Conservation (phyloP, 2,113 vertebrate species). For the Paralichthys olivaceus region DNA sequence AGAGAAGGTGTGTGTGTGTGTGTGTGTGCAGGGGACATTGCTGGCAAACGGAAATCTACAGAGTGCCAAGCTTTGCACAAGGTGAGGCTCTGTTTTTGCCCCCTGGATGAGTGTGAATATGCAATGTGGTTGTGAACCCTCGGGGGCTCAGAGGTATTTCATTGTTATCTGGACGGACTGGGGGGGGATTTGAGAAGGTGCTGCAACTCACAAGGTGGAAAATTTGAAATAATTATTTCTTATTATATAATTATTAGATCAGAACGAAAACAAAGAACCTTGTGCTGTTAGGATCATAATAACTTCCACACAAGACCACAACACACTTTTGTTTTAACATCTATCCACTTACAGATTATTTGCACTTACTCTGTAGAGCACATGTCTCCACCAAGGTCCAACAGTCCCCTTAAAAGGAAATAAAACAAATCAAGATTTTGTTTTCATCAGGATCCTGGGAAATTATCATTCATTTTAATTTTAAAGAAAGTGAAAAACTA, state of each 20-base stretch:
- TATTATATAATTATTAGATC: no score
- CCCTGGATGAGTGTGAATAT: constrained; percentile 38
- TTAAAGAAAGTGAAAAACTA: no score
- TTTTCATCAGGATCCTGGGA: no score
- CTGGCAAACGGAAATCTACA: constrained; percentile 50
- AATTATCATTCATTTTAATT: no score
- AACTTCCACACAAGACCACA: no score
- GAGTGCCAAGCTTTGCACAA: constrained; percentile 29
- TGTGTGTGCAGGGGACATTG: constrained; percentile 21
- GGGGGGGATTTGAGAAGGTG: neutral
- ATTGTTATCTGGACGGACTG: neutral
- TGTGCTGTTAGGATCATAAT: no score
- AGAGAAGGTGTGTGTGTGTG: neutral
- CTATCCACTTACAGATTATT: no score
- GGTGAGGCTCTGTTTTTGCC: constrained; percentile 27
- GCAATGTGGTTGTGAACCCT: constrained; percentile 1
- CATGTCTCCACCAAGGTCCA: no score
- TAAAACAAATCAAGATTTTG: no score
- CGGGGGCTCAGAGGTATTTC: neutral
- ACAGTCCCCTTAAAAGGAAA: no score
- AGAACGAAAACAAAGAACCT: neutral
- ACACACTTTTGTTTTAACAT: no score
- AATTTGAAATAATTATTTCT: neutral
- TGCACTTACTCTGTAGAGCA: no score
- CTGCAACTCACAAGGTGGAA: neutral